Evolutionary conservation across 2,888 invertebrate species (phyloP).

Genomic region (Tryphoninae sp.): DNA sequence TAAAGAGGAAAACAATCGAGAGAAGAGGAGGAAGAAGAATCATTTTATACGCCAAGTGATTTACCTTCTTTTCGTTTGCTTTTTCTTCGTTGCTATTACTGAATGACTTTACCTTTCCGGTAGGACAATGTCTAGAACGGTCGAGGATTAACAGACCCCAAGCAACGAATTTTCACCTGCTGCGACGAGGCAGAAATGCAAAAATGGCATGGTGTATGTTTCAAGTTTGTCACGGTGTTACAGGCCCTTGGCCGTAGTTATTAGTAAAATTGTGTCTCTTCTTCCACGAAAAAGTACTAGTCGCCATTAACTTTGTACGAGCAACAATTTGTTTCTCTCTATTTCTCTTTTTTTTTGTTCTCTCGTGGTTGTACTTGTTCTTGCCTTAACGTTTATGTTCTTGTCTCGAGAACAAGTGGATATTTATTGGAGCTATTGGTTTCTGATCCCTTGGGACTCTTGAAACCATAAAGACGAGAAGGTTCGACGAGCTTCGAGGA

Average conservation of each 20-base stretch:
- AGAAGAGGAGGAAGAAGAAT: too few species aligned
- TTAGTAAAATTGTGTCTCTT: not conserved
- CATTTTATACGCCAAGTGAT: too few species aligned
- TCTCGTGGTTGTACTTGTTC: conserved; percentile 4
- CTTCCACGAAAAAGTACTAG: not conserved
- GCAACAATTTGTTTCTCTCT: conserved; percentile 5
- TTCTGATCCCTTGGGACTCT: not conserved
- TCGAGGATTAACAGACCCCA: not conserved
- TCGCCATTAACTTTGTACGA: not conserved
- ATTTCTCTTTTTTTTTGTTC: not conserved
- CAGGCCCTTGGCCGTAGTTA: not conserved
- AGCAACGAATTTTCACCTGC: not conserved
- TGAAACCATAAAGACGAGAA: conserved; percentile 23
- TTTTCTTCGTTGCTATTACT: not conserved
- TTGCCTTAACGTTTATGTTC: not conserved
- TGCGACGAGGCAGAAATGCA: not conserved
- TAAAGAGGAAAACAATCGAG: too few species aligned
- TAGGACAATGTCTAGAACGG: not conserved
- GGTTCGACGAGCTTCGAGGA: conserved; percentile 24
- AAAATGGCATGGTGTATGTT: not conserved
- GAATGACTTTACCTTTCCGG: not conserved
- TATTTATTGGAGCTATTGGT: conserved; percentile 40
- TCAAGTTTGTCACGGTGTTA: not conserved
- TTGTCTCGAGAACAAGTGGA: not conserved
- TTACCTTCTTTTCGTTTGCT: not conserved